Evolutionary conservation across 1,140 invertebrate species (phyloP), one percentile per base, ranked within the genome.

Genomic region (Drosophila varians): DNA sequence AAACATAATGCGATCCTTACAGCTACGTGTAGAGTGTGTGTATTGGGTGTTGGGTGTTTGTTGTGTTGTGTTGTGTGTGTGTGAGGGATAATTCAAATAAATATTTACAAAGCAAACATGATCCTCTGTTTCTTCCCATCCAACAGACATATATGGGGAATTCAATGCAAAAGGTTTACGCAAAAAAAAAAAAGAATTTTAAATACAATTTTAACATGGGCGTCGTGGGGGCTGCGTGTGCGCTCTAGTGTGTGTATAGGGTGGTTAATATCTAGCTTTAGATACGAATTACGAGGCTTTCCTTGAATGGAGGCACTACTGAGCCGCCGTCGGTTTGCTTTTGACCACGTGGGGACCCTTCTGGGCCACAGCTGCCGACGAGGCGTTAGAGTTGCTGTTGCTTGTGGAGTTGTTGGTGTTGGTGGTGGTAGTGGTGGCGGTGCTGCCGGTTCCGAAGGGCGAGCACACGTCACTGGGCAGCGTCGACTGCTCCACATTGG

Each of bases 401-500:
- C 2, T 14, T 2, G n/a, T 26, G 9, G 48, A 2, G 54, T 11
- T 23, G 52, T 23, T 64, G 65, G 4, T 70, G 21, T 9, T 49
- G 28, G 12, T 42, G 38, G n/a, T 57, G 40, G 12, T 26, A 11
- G 21, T 26, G 43, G 12, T 51, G 38, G 3, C 25, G 38, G 3
- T 43, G 26, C 1, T 28, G 31, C 21, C 34, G 23, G 46, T 52
- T 26, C 77, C 80, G 26, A 65, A 82, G 3, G 77, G 82, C 31
- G 69, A 70, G 66, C 82, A 79, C 19, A 65, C 68, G 9, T 88
- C 78, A 11, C 53, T 77, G 38, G 47, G 16, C 40, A 90, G 46
- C 16, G 87, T 74, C 6, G 89, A 90, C 57, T 90, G 89, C 55
- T 90, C 89, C 23, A 90, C 78, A 76, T 90, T 90, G 45, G 86